Evolutionary conservation across 2,888 invertebrate genomes (phyloP), one percentile per base, ranked within the genome.

Genomic region (Pasiphila rectangulata): DNA sequence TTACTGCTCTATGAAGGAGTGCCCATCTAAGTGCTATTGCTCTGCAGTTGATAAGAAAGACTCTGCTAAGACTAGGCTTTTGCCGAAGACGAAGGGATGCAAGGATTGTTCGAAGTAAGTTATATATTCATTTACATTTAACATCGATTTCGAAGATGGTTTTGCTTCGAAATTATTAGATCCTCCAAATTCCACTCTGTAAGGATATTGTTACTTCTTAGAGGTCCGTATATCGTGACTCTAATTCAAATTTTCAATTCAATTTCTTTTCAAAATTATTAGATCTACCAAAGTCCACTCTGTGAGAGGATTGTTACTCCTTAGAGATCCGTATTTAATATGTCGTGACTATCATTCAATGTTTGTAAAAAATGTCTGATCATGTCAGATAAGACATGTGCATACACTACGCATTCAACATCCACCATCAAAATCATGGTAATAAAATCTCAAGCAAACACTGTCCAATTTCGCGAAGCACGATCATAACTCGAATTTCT

Each of bases 1-100:
- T 66, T 96, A 96, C 67, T 96, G 96, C 69, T 95, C 95, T 1
- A 67, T 95, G 46, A 93, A 92, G 13, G 89, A 90, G 49, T 87
- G 83, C 51, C 85, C 79, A 53, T 67, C 78, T 1, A 93, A 92
- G 70, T 93, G 93, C 57, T 93, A 92, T 66, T 93, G 93, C 57
- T 91, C 91, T 1, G 83, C 90, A 49, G 89, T 90, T 0, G 90
- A 91, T 21, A 81, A 84, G 30, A 86, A 79, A 51, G 89, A 88
- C 29, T 54, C 75, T 0, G 71, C 76, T 1, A 84, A 83, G 54
- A 56, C 72, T 1, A 75, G 72, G 44, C 67, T 83, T 3, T 51
- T 83, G 41, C 70, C 60, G 27, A 86, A 80, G 63, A 82, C 72
- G 60, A 81, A 76, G 51, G 75, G 67, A 60, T 84, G 86, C 58